Base-by-base conservation (phyloP, 2,113 vertebrate species). In the Madoqua kirkii region DNA sequence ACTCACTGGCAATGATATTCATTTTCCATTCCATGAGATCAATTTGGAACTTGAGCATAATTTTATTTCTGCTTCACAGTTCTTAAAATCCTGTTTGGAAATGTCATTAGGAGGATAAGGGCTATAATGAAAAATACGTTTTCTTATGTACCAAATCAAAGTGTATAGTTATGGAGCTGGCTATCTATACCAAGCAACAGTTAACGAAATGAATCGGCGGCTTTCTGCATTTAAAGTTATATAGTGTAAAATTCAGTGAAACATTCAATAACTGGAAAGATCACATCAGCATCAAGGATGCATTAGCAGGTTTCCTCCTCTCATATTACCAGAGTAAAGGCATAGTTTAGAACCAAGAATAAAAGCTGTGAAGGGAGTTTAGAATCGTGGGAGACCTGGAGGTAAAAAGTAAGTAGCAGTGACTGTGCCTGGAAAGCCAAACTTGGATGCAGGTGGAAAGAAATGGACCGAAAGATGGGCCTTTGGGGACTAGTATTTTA, bases 51-150 rank as follows among this genome's bases (percentile, higher is more conserved):
- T 98, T 93, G 76, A 98, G 94, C 96, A 97, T 97, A 97, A 97
- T 98, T 98, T 98, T 97, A 97, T 98, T 98, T 98, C 98, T 97
- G 97, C 97, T 98, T 98, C 97, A 98, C 96, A 98, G 98, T 98
- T 98, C 98, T 98, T 97, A 98, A 96, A 98, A 97, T 97, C 97
- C 96, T 96, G 97, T 97, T 98, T 98, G 96, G 97, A 97, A 96
- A 97, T 98, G 97, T 92, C 97, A 97, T 98, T 98, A 98, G 97
- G 97, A 98, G 98, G 97, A 96, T 97, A 98, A 96, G 96, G 86
- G 97, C 94, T 97, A 93, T 97, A 97, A 98, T 97, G 97, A 97
- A 98, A 97, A 98, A 94, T 93, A 95, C 78, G 27, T 97, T 97
- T 97, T 97, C 96, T 97, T 95, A 98, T 96, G 96, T 97, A 97